Conservation (phyloP, 2,113 vertebrate genomes). For the Mesoclemmys tuberculata region DNA sequence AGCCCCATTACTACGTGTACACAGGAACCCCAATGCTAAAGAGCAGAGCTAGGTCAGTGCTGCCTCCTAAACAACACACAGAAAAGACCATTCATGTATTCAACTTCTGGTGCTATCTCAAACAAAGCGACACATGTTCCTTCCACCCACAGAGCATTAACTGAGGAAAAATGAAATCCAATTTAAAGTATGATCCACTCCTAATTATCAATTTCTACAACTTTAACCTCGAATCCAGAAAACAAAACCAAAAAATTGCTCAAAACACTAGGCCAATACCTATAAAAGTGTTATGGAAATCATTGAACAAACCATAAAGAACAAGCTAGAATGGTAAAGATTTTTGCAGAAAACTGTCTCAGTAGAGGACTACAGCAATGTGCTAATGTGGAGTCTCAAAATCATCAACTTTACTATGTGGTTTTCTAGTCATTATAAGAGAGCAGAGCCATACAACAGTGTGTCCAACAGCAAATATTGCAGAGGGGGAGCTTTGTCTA, state of each 20-base stretch:
- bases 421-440: not conserved
- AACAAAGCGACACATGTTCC: not conserved
- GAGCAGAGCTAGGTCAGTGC: not conserved
- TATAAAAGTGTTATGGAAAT: not conserved
- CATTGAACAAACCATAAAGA: not conserved
- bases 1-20: not conserved
- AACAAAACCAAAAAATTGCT: not conserved
- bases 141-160: not conserved
- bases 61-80: not conserved
- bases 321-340: rapidly evolving
- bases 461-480: not conserved
- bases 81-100: not conserved
- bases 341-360: not conserved
- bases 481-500: not conserved
- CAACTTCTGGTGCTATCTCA: not conserved
- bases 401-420: not conserved
- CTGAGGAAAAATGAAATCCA: rapidly evolving
- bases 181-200: not conserved
- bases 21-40: not conserved
- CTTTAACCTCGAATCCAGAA: not conserved
- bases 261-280: rapidly evolving
- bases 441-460: not conserved
- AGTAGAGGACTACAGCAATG: not conserved
- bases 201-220: not conserved
- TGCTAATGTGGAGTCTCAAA: not conserved